Evolutionary conservation across 2,888 invertebrate genomes (phyloP), one percentile per base, ranked within the genome.

Genomic region (Lasioglossum villosulum): DNA sequence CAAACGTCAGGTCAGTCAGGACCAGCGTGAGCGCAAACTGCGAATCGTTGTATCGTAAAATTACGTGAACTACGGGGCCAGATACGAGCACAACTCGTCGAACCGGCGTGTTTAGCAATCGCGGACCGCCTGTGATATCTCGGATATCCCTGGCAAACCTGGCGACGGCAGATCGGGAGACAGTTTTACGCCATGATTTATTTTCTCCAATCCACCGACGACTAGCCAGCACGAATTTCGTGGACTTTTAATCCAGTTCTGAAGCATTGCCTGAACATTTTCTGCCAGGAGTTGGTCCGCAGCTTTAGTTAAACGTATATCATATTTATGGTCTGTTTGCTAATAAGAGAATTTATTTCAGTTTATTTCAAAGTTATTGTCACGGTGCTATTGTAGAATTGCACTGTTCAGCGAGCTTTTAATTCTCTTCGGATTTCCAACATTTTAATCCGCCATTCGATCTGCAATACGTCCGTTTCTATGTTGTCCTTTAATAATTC

Each of bases 11-110:
- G 78, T 78, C 83, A 83, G 68, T 59, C 16, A 23, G 30, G 63
- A 63, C 5, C 19, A 10, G 34, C 16, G 39, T 27, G 34, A 30
- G 59, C 48, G 34, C 56, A 19, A 74, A 37, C 39, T 66, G 80
- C 63, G 86, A 78, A 81, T 80, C 87, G 74, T 83, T 86, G 83
- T 83, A 71, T 78, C 83, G 86, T 86, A 81, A 86, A 86, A 83
- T 86, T 83, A 86, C 80, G 74, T 52, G 42, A n/a, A 75, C 66
- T 59, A 80, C 68, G 45, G 80, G 80, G 12, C 72, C 12, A 19
- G 70, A 80, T 80, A 86, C 74, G 82, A 74, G 56, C n/a, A 63
- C n/a, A 2, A 27, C 37, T 6, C 63, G 74, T 77, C 52, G 79
- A 59, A 66, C 70, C 16, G 19, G 14, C 23, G 8, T 30, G 39